Evolutionary conservation across 2,113 vertebrate species (phyloP), one percentile per base, ranked within the genome.

Genomic region (Hemichromis elongatus): DNA sequence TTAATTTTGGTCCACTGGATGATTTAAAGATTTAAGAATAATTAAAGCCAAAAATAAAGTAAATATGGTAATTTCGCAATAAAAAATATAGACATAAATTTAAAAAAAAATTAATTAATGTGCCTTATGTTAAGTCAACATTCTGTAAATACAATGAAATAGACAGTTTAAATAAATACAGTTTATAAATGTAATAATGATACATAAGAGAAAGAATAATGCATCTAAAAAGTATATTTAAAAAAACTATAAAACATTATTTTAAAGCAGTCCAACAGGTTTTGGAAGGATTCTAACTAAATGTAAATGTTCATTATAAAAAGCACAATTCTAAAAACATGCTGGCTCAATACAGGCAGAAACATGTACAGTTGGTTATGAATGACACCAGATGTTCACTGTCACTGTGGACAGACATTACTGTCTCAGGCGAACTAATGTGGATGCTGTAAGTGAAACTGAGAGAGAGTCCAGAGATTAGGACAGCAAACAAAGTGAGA

Each of bases 321-420:
- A 33, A 11, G 19, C 16, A 9, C 33, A 55, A 73, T 75, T 82
- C 26, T 80, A 56, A 50, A 80, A 50, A 42, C 8, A 33, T 28
- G 26, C 26, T 73, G 57, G 81, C 19, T 33, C 40, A 47, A 37
- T 63, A n/a, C 5, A 35, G 28, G 26, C 55, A 82, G 21, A 68
- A 79, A 57, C 57, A 82, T 55, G 55, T 21, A 28, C 42, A 85
- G 52, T 3, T 52, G 19, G 11, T 50, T 53, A n/a, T 59, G 57
- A 91, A 90, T 87, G 45, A 66, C 50, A 81, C 53, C 82, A 91
- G 86, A 86, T 87, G 86, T 82, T 88, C 47, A 16, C 50, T 26
- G 30, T 81, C 56, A 40, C n/a, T 47, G 55, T 83, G 45, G 53
- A 63, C 35, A 85, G 77, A 82, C 77, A 82, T 40, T 9, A 16